phyloP scores from a whole-genome alignment of 2,888 invertebrate species.

The Timema podura region DNA sequence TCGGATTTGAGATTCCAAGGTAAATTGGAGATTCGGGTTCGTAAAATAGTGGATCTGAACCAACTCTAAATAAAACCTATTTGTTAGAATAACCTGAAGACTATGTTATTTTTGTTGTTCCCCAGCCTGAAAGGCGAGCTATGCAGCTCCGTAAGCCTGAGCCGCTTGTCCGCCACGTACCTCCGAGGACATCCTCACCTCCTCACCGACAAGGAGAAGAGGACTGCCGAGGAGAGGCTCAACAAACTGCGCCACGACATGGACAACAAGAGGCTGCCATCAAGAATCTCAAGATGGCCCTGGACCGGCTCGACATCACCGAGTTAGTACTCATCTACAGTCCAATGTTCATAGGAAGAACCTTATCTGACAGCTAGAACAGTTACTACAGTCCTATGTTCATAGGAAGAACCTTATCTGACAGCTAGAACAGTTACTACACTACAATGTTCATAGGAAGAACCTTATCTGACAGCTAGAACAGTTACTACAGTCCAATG shows the following conservation, averaged over 20 bases:
- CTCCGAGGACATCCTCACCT: conserved; percentile 38
- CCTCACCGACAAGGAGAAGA: conserved; percentile 53
- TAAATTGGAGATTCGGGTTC: no score
- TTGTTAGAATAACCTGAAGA: no score
- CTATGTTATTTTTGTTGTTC: conserved; percentile 14
- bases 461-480: no score
- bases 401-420: no score
- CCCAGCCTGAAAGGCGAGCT: conserved; percentile 63
- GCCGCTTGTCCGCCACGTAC: conserved; percentile 36
- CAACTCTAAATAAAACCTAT: neutral
- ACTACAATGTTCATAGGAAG: no score
- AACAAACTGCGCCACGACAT: conserved; percentile 62
- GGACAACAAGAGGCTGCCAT: conserved; percentile 75
- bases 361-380: no score
- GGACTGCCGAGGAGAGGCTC: conserved; percentile 58
- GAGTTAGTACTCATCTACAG: conserved; percentile 59
- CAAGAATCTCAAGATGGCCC: conserved; percentile 72
- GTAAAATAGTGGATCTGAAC: no score
- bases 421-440: no score
- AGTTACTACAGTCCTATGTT: no score
- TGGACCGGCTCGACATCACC: conserved; percentile 80
- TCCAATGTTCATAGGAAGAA: no score
- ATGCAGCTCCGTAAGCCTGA: conserved; percentile 55
- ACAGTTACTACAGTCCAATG: no score
- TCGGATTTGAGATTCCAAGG: no score